Base-by-base conservation (phyloP, 2,797 vertebrate species). In the Lepus oiostolus region DNA sequence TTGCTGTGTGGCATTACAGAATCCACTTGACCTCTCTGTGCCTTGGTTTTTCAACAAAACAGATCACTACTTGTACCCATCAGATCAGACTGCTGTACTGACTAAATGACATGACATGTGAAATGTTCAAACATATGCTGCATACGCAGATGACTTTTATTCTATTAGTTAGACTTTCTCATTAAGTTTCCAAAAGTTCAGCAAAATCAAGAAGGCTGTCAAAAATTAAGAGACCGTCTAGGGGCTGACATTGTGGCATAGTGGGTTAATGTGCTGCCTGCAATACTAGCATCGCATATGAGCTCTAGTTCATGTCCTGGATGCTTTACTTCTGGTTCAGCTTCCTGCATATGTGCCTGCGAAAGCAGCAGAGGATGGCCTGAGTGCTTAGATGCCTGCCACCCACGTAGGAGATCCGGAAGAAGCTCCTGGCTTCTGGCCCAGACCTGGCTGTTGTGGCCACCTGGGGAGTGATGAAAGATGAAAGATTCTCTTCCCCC, bases 131-230 rank as follows among this genome's bases (percentile, higher is more conserved):
- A 47, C 7, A 35, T n/a, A n/a, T 87, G 28, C 19, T 16, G 35
- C 19, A 50, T 8, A 75, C 8, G 24, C 38, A 68, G 30, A 60
- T 62, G 13, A 19, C 26, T 10, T 85, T n/a, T 8, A 24, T 28
- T 70, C 67, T 81, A 35, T 54, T 16, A 58, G 17, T 50, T n/a
- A 21, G 32, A 58, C 81, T 79, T 76, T 91, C 68, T 74, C 77
- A 81, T 9, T 93, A 58, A 81, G 11, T 60, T 91, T 52, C 30
- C 35, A 26, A 87, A 90, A 72, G 14, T n/a, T 91, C 42, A 79
- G 16, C 28, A 80, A 42, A 35, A 42, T 81, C 54, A 60, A 76
- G 80, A 54, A 32, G 12, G 47, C 58, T n/a, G 32, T n/a, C 16
- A 74, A 79, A 77, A 42, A 85, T 42, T 88, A 82, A 89, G 38